These are phyloP conservation scores for Ginglymostoma cirratum DNA, from an alignment of 2,113 vertebrate genomes.

Conservation along the genomic window DNA sequence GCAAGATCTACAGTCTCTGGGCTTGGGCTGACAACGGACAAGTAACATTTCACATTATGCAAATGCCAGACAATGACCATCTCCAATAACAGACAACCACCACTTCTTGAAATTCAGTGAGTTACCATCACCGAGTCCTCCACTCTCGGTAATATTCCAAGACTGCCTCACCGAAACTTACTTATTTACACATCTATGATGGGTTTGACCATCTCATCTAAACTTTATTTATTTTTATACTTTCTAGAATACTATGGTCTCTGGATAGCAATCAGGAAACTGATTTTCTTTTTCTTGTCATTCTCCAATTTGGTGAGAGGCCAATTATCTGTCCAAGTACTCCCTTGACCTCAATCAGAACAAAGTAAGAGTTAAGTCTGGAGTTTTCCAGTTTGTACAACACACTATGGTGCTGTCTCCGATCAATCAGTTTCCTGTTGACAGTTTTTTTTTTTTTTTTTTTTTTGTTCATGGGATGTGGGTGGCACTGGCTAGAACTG, in stretches of 20 bases:
- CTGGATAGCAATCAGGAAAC: background rate
- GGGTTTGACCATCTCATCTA: background rate
- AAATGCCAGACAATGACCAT: too few species aligned
- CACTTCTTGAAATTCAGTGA: too few species aligned
- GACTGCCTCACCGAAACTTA: background rate
- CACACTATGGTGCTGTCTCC: background rate
- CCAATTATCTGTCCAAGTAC: background rate
- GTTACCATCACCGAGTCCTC: background rate
- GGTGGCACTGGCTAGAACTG: too few species aligned
- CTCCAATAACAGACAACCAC: too few species aligned
- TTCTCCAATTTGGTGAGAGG: background rate
- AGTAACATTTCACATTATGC: too few species aligned
- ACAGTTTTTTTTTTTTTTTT: too few species aligned
- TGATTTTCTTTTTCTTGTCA: background rate
- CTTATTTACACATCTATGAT: background rate
- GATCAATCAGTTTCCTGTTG: too few species aligned
- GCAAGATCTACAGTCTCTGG: too few species aligned
- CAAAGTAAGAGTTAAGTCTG: background rate
- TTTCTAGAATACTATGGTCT: background rate
- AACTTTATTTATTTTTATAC: background rate
- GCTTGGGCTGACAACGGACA: too few species aligned
- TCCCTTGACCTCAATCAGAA: background rate
- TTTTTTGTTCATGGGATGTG: too few species aligned
- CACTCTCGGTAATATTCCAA: background rate
- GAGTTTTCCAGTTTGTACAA: background rate